These are phyloP conservation scores for Cistogaster globosa DNA, from an alignment of 2,888 invertebrate genomes.

Conservation along the genomic window DNA sequence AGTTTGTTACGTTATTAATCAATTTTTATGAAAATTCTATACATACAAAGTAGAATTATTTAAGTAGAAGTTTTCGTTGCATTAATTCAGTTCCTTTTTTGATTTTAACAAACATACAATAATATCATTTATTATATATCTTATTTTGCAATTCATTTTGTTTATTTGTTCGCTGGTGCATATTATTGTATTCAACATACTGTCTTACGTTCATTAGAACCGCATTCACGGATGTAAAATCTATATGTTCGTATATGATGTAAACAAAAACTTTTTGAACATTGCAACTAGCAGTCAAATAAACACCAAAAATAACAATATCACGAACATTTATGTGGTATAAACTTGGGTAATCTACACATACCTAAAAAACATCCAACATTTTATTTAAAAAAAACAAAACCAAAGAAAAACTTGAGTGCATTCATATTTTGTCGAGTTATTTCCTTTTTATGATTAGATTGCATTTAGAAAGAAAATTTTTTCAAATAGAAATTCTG, in stretches of 20 bases:
- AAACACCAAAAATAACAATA: conserved; percentile 14
- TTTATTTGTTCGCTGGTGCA: conserved; percentile 38
- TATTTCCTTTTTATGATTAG: conserved; percentile 71
- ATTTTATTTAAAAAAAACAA: conserved; percentile 14
- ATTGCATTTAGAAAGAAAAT: conserved; percentile 57
- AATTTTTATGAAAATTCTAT: conserved; percentile 32
- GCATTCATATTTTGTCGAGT: conserved; percentile 66
- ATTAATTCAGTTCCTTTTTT: too few relatives aligned
- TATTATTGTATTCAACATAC: conserved; percentile 49
- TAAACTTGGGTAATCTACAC: neutral
- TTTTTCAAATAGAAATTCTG: conserved; percentile 32
- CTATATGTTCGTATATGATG: neutral
- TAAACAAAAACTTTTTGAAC: conserved; percentile 66
- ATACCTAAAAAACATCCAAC: conserved; percentile 7
- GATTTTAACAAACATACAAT: neutral
- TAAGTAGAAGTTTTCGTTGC: too few relatives aligned
- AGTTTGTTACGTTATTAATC: conserved; percentile 33
- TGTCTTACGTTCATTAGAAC: conserved; percentile 59
- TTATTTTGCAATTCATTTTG: conserved; percentile 7
- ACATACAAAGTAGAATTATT: neutral
- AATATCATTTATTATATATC: conserved; percentile 31
- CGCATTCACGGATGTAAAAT: conserved; percentile 56
- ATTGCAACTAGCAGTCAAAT: conserved; percentile 68
- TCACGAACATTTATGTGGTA: conserved; percentile 13
- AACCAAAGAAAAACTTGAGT: conserved; percentile 54